A percentile compares a stretch with the other conserved stretches of the same genome.
Evolutionary conservation across 2,888 invertebrate species (phyloP).

Genomic region (Orthosia incerta): DNA sequence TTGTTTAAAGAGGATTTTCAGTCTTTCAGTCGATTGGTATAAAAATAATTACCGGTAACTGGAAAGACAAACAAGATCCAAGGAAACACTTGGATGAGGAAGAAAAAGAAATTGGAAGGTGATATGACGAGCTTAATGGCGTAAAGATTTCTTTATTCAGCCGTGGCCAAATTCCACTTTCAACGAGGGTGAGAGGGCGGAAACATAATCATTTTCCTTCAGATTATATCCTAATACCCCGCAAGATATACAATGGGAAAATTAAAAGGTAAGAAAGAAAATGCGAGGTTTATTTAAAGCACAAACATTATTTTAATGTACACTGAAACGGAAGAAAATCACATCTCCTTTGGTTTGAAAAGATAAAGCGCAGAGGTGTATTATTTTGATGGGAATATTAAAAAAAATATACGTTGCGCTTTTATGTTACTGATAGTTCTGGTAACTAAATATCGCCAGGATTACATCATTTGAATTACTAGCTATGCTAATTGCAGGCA

Average conservation of each 20-base stretch:
- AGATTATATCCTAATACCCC: conserved; percentile 52
- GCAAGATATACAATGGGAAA: conserved; percentile 50
- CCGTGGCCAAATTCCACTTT: conserved; percentile 38
- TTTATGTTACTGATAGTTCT: background rate
- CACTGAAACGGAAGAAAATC: conserved; percentile 10
- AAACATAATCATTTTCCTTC: conserved; percentile 57
- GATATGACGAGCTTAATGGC: conserved; percentile 42
- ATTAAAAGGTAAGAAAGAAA: conserved; percentile 49
- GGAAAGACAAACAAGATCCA: background rate
- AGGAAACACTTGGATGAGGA: background rate
- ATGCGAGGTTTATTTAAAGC: conserved; percentile 24
- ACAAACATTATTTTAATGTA: conserved; percentile 33
- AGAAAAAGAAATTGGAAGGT: conserved; percentile 31
- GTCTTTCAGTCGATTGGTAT: background rate
- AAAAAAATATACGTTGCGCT: background rate
- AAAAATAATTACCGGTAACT: background rate
- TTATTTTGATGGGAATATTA: background rate
- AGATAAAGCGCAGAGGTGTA: background rate
- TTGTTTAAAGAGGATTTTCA: too few species aligned
- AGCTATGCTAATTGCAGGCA: background rate
- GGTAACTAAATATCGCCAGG: too few species aligned
- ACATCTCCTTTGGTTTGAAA: conserved; percentile 11
- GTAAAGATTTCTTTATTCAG: conserved; percentile 40
- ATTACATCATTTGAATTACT: background rate
- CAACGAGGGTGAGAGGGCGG: conserved; percentile 38